Conservation (phyloP, 2,113 vertebrate genomes). For the Dinomys branickii region DNA sequence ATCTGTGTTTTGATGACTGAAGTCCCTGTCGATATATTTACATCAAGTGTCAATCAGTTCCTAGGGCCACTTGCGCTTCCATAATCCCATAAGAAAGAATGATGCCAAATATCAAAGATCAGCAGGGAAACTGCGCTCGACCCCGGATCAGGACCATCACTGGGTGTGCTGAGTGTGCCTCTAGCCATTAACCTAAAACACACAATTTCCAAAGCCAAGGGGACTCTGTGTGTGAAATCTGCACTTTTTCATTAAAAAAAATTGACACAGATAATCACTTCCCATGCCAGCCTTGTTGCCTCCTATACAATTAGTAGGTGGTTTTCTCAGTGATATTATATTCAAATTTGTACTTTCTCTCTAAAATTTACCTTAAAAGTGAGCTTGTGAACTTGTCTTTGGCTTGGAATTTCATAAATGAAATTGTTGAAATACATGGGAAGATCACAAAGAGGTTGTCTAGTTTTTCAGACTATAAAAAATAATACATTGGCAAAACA, state of each 20-base stretch:
- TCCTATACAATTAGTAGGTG: background rate
- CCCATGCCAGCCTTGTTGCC: no score
- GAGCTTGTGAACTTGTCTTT: background rate
- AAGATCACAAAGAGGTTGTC: background rate
- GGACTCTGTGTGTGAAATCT: background rate
- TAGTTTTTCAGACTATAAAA: background rate
- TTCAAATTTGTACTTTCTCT: background rate
- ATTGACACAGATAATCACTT: background rate
- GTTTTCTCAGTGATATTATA: background rate
- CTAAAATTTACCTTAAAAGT: background rate
- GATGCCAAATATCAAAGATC: background rate
- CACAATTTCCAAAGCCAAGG: background rate
- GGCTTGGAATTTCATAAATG: background rate
- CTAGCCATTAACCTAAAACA: background rate
- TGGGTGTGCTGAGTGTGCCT: fast-evolving
- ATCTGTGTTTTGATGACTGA: background rate
- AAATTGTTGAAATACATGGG: background rate
- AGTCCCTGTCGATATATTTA: background rate
- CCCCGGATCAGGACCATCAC: background rate
- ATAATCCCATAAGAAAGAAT: background rate
- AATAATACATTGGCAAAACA: background rate
- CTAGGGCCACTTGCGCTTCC: background rate
- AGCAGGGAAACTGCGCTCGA: fast-evolving
- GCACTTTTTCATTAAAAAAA: background rate
- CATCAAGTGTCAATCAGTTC: background rate